Percentiles rank a stretch among this genome's conserved stretches.
These are phyloP conservation scores for Himalopsyche tibetana DNA, from an alignment of 2,888 invertebrate genomes.

Conservation along the genomic window DNA sequence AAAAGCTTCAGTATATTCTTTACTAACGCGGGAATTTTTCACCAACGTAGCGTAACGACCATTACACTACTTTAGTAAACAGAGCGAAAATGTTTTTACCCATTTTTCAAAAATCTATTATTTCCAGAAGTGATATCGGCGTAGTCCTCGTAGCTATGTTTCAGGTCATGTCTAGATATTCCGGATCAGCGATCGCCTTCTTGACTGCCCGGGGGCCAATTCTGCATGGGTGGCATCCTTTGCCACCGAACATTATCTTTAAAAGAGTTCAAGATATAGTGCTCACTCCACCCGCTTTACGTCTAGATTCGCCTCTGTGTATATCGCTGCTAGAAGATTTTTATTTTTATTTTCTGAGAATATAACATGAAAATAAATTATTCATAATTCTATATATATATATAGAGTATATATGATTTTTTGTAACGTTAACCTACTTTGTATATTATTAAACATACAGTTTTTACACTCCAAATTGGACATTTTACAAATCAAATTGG, in stretches of 20 bases:
- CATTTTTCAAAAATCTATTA: conserved; percentile 23
- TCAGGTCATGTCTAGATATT: neutral
- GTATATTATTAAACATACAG: too few species aligned
- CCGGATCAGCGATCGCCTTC: neutral
- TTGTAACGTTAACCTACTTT: too few species aligned
- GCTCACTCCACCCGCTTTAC: neutral
- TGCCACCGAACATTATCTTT: neutral
- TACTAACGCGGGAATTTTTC: too few species aligned
- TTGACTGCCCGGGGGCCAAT: neutral
- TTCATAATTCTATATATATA: too few species aligned
- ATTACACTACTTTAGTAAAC: neutral
- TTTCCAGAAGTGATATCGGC: neutral
- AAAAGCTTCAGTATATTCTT: too few species aligned
- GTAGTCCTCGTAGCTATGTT: neutral
- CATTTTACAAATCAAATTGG: too few species aligned
- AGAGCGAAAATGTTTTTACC: neutral
- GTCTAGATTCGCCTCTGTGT: neutral
- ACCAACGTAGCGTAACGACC: too few species aligned
- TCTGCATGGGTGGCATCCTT: conserved; percentile 10
- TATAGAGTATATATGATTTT: too few species aligned
- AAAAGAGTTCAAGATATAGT: conserved; percentile 13
- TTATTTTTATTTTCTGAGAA: neutral
- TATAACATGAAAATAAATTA: too few species aligned
- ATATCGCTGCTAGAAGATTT: neutral
- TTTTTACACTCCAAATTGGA: too few species aligned